Evolutionary conservation across 2,113 vertebrate genomes (phyloP), one percentile per base, ranked within the genome.

Genomic region (Cynoglossus semilaevis): DNA sequence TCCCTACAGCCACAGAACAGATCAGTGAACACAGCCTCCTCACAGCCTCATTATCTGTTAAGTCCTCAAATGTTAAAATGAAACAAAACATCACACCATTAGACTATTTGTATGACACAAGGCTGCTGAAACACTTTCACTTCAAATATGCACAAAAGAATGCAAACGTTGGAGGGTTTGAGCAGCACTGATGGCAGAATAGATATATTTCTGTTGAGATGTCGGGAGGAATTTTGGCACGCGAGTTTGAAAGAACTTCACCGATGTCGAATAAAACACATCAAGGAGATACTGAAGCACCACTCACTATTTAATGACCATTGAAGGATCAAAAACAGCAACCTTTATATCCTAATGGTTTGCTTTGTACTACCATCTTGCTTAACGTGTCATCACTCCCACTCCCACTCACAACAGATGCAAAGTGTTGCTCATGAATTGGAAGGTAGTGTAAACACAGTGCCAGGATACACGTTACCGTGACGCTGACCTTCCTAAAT

Each of bases 401-500:
- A 64, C 62, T 70, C 22, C 22, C 66, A 29, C 36, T 50, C 22
- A 42, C 45, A 19, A 54, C 3, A 58, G 55, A 38, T 44, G 41
- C 45, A 46, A 37, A 55, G 41, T 42, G 43, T 36, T 66, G 66
- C 48, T 73, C 54, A 53, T 68, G 47, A 66, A 45, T 16, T 51
- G 47, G 13, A 58, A 15, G 40, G 15, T 19, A 35, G 50, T 46
- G 49, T 55, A 63, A 66, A 49, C 53, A 60, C 17, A 0, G 35
- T 48, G 58, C 57, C 17, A 59, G 52, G 41, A 59, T 66, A 53
- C 11, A 16, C 19, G 48, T 36, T 44, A 10, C 62, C 47, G 17
- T 61, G 58, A 62, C 62, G 42, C 66, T 70, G 59, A 74, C 58
- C 70, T 51, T 62, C 45, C 51, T 18, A 60, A 57, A 58, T 74